phyloP scores from a whole-genome alignment of 1,140 invertebrate species.

The Oryctes rhinoceros region DNA sequence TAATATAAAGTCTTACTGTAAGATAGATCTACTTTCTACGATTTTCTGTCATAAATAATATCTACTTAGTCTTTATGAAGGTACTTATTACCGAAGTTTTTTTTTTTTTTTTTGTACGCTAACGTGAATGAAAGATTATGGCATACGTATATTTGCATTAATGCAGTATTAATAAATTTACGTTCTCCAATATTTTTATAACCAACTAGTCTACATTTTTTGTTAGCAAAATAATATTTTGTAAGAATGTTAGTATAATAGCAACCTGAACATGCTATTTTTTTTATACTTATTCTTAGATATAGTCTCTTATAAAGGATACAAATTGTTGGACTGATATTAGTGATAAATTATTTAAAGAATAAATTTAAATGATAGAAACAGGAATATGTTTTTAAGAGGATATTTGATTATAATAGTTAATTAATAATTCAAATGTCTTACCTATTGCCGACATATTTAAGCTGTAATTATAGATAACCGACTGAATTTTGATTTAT shows the following conservation, averaged over 20 bases:
- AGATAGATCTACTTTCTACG: conserved; percentile 18
- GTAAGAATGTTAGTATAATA: not conserved
- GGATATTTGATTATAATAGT: not conserved
- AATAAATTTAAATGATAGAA: conserved; percentile 12
- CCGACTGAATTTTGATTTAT: conserved; percentile 1
- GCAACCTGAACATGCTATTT: not conserved
- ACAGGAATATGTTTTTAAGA: not conserved
- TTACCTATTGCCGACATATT: not conserved
- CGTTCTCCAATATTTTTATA: not conserved
- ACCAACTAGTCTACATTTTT: conserved; percentile 10
- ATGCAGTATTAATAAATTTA: not conserved
- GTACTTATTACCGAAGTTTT: not conserved
- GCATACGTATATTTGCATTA: not conserved
- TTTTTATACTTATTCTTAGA: not conserved
- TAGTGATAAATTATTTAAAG: conserved; percentile 29
- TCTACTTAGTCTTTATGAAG: conserved; percentile 19
- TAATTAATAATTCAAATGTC: not conserved
- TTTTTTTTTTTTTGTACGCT: not conserved
- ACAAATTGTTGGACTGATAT: conserved; percentile 34
- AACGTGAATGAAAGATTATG: not conserved
- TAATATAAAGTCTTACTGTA: not conserved
- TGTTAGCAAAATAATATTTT: not conserved
- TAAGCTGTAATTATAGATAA: conserved; percentile 9
- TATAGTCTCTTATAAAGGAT: conserved; percentile 17
- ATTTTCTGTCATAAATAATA: conserved; percentile 6